Conservation (phyloP, 2,113 vertebrate genomes). For the Tetrax tetrax region DNA sequence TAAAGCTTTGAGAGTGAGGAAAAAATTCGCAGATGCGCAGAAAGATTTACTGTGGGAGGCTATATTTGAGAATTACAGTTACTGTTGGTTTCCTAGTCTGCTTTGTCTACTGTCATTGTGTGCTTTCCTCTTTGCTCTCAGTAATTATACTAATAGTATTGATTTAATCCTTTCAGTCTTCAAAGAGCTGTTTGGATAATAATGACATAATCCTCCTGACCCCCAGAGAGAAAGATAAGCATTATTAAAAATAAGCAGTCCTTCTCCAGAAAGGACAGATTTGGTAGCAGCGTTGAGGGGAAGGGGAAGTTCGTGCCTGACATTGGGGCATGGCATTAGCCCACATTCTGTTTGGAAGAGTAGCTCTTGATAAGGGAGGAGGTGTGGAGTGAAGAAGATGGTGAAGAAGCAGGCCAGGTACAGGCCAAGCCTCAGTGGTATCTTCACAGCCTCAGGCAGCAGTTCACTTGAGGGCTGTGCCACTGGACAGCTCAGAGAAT, state of each 20-base stretch:
- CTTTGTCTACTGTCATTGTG: neutral
- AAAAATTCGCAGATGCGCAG: accelerated
- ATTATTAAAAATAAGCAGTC: neutral
- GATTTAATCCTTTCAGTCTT: conserved; percentile 25
- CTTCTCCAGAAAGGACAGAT: neutral
- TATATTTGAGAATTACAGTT: neutral
- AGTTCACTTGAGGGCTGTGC: neutral
- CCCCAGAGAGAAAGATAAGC: neutral
- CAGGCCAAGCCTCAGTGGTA: neutral
- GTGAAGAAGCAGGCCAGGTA: neutral
- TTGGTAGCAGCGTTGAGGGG: neutral
- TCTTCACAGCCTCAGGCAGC: neutral
- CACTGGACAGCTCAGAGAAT: neutral
- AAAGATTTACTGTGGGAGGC: neutral
- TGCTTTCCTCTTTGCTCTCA: neutral
- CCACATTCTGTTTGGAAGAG: neutral
- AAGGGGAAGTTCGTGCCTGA: neutral
- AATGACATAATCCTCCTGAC: neutral
- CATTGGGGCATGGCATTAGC: neutral
- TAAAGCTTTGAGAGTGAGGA: neutral
- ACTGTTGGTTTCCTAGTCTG: neutral
- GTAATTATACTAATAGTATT: neutral
- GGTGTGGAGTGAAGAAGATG: neutral
- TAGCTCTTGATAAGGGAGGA: neutral
- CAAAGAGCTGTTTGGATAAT: neutral